Base-by-base conservation (phyloP, 1,140 invertebrate species). In the Microplitis mediator region DNA sequence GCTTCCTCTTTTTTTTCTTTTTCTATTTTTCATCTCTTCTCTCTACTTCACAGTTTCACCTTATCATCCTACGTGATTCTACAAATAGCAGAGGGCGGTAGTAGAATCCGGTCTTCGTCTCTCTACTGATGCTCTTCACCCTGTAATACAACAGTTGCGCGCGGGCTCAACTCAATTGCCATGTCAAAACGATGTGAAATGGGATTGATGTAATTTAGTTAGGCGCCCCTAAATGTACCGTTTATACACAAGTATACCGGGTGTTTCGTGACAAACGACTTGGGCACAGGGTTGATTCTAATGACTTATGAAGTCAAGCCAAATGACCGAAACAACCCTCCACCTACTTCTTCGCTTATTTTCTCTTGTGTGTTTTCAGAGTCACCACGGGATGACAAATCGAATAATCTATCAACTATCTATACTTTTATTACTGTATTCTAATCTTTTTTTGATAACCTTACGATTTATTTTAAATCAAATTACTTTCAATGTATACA, bases 201-300 rank as follows among this genome's bases (percentile, higher is more conserved):
- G 81, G 83, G 84, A 86, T 86, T 87, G 86, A 87, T 87, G 86
- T 86, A 86, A 87, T 86, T 87, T 84, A 73, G 85, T 86, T 86
- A 86, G 77, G 76, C 78, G 78, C 68, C 60, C 75, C 74, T 77
- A 75, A 81, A 77, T 79, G 76, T 69, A 60, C 74, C 79, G 76
- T 78, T 77, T 79, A 76, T 77, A 75, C 65, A 54, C 51, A 67
- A 65, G 72, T 70, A 72, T 77, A 75, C 71, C 74, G 79, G 77
- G 76, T 78, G 79, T 77, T 82, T 78, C 74, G 69, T 76, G 73
- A 77, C 77, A 78, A 79, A 81, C 77, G 79, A 80, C 74, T 80
- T 76, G 74, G 69, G 51, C 76, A 71, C 62, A 65, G 77, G 79
- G 82, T 78, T 85, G 86, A 87, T 84, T 87, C 85, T 86, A 86